Evolutionary conservation across 2,113 vertebrate genomes (phyloP).

Genomic region (Corythoichthys haematopterus): DNA sequence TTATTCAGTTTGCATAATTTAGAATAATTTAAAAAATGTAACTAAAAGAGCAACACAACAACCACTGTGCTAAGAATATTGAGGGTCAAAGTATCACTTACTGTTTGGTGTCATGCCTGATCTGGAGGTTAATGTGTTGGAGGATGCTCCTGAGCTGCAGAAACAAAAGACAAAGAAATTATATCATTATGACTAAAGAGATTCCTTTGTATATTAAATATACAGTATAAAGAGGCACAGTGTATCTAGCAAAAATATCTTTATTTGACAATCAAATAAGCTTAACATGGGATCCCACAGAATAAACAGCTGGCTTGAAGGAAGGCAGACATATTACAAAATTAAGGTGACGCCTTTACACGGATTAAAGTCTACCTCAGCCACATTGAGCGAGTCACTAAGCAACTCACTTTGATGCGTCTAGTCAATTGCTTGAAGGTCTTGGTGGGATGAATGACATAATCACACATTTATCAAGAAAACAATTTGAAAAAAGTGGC

Average conservation of each 20-base stretch:
- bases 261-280: background rate
- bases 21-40: background rate
- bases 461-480: slow-evolving; percentile 38
- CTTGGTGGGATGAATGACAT: slow-evolving; percentile 35
- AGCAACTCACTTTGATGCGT: slow-evolving; percentile 6
- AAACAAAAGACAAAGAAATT: slow-evolving; percentile 9
- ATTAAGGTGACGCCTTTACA: slow-evolving; percentile 15
- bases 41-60: no score
- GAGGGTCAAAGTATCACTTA: slow-evolving; percentile 66
- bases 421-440: slow-evolving; percentile 27
- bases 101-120: slow-evolving; percentile 65
- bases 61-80: background rate
- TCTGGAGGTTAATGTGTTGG: slow-evolving; percentile 73
- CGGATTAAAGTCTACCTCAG: slow-evolving; percentile 3
- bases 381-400: background rate
- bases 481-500: slow-evolving; percentile 32
- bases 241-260: background rate
- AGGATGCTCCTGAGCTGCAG: slow-evolving; percentile 75
- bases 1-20: no score
- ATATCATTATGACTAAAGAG: background rate
- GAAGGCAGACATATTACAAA: background rate
- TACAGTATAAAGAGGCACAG: background rate
- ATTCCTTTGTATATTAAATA: background rate
- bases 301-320: background rate
- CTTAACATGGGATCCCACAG: background rate